Base-by-base conservation (phyloP, 2,797 vertebrate genomes). In the Hybognathus amarus region DNA sequence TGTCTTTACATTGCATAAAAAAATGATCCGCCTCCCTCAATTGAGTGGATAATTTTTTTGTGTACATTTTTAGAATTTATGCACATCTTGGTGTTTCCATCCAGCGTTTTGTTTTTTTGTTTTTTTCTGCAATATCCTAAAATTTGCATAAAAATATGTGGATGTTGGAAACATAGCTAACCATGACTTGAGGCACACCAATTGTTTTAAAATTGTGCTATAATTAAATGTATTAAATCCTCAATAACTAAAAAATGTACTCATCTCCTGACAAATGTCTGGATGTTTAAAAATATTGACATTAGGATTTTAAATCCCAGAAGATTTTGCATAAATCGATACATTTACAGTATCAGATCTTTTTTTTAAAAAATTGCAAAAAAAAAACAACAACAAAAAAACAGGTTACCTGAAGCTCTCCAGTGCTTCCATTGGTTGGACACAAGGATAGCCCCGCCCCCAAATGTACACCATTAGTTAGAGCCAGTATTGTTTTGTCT, bases 81-180 rank as follows among this genome's bases (percentile, higher is more conserved):
- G 56, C 10, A 1, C 5, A 0, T 12, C n/a, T 56, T 24, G 22
- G 56, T 12, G 11, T 24, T 59, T 27, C 5, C 12, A 61, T 61
- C 5, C 11, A 2, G 5, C n/a, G n/a, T n/a, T n/a, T n/a, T n/a
- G n/a, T n/a, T 0, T 0, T 8, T 61, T 61, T 22, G 12, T 56
- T 4, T 24, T 2, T 11, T 2, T 2, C 54, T 61, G 61, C 30
- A 36, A 66, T 66, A 20, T 66, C 6, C 5, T 7, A 20, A 18
- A 20, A 66, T 66, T 10, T 0, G 7, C 63, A 33, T 36, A 20
- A 0, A 63, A 63, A 63, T 59, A 2, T 13, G 24, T 61, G 12
- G 56, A 15, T 13, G 24, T 45, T 45, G 42, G 12, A 61, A 61
- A 27, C 12, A 15, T 12, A 24, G 56, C 56, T 61, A 24, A 52